Evolutionary conservation across 2,797 vertebrate species (phyloP), one percentile per base, ranked within the genome.

Genomic region (Myiothlypis coronata): DNA sequence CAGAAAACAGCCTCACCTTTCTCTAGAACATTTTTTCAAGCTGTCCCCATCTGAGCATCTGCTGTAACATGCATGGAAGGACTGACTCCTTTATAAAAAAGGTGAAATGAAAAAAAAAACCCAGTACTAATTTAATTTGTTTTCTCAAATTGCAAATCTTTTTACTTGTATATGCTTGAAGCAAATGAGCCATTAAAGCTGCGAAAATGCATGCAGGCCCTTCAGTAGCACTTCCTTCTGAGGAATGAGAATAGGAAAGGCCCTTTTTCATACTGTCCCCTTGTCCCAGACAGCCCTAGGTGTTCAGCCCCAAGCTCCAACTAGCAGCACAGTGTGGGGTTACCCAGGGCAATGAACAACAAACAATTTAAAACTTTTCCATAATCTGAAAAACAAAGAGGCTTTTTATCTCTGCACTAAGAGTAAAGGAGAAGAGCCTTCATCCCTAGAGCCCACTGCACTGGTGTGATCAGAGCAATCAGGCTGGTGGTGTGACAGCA

Each of bases 321-420:
- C 74, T 63, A 68, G 46, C 67, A 79, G 90, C 75, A 50, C 53
- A 64, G 77, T 70, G 77, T 84, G 92, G 90, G 85, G 70, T 50
- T 80, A 93, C 50, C 39, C 63, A 79, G 81, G 61, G 79, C 64
- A 89, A 78, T 86, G 39, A 7, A 55, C 2, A 18, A 91, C 85
- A 92, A 88, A 89, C 67, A 75, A 75, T 37, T 77, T 94, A 82
- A 95, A 96, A 96, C 59, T 89, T 94, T 87, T 94, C 75, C 83
- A 94, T 80, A 75, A 95, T 93, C 91, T 89, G 77, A 93, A 94
- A 94, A 94, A 92, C 85, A 92, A 96, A 93, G 90, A 87, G 32
- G 43, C 50, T 84, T 95, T 96, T 87, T 88, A 78, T 95, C 81
- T 78, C 60, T 22, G 30, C 41, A 12, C 37, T 93, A 69, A 94